These are phyloP conservation scores for Drosophila ficusphila DNA, from an alignment of 1,140 invertebrate species.

Conservation along the genomic window DNA sequence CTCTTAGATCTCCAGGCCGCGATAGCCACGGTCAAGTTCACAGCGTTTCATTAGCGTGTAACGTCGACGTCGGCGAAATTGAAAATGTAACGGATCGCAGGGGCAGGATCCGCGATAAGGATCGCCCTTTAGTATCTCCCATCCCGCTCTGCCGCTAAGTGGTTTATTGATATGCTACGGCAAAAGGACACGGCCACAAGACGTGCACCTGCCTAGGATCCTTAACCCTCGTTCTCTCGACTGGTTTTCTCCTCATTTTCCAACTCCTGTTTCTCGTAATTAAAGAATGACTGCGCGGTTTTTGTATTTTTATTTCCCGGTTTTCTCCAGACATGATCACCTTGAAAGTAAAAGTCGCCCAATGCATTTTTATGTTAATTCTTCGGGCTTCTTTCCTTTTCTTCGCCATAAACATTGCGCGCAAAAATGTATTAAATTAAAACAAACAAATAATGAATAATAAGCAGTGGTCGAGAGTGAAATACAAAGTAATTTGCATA, in stretches of 20 bases:
- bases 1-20: conserved; percentile 56
- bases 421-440: conserved; percentile 80
- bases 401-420: conserved; percentile 55
- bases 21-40: conserved; percentile 84
- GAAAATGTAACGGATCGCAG: conserved; percentile 74
- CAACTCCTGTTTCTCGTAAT: conserved; percentile 24
- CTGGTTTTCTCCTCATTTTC: neutral
- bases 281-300: conserved; percentile 60
- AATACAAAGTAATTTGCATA: conserved; percentile 63
- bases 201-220: conserved; percentile 56
- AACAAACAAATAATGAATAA: conserved; percentile 83
- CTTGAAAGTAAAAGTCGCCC: conserved; percentile 77
- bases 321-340: conserved; percentile 56
- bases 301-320: conserved; percentile 2
- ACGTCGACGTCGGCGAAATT: conserved; percentile 74
- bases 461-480: conserved; percentile 57
- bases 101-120: conserved; percentile 57
- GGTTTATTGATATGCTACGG: conserved; percentile 72
- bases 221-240: conserved; percentile 16
- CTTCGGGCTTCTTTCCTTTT: conserved; percentile 14
- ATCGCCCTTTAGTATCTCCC: conserved; percentile 27
- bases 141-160: conserved; percentile 38
- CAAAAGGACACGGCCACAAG: conserved; percentile 37
- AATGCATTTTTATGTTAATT: conserved; percentile 80
- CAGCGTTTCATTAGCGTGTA: conserved; percentile 83